Evolutionary conservation across 2,797 vertebrate genomes (phyloP), one percentile per base, ranked within the genome.

Genomic region (Garrulus glandarius): DNA sequence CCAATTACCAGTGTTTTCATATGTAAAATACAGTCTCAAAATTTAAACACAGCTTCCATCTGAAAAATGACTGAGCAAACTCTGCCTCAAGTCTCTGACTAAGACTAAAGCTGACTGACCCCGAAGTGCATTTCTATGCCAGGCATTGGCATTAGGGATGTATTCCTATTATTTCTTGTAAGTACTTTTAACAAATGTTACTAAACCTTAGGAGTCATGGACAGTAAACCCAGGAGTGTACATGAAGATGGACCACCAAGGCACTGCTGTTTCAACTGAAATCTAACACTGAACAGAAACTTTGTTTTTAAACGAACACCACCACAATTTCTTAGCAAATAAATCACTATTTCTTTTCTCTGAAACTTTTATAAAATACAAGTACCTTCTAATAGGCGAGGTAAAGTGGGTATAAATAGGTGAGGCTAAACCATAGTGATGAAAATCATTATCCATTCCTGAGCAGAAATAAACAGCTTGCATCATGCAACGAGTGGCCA

Each of bases 371-470:
- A 1, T 39, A 82, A 77, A 85, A 61, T 74, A 76, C 69, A 93
- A 65, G 14, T 98, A 99, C 99, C 99, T 99, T 97, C 99, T 98
- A 81, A 99, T 99, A 21, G 99, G 99, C 27, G 99, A 99, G 8
- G 99, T 99, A 90, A 99, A 99, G 97, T 99, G 99, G 36, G 99
- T 99, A 80, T 99, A 99, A 97, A 99, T 99, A 69, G 99, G 98
- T 2, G 99, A 99, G 3, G 99, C 99, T 55, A 99, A 98, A 87
- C 99, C 99, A 17, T 99, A 99, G 95, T 99, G 99, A 97, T 99
- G 99, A 95, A 99, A 99, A 95, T 99, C 99, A 21, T 87, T 99
- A 96, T 99, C 99, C 99, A 99, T 99, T 89, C 99, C 99, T 2
- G 99, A 99, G 96, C 99, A 99, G 95, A 99, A 99, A 96, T 99